A percentile compares a stretch with the other conserved stretches of the same genome.
These are phyloP conservation scores for Tenrec ecaudatus DNA, from an alignment of 2,113 vertebrate genomes.

Conservation along the genomic window DNA sequence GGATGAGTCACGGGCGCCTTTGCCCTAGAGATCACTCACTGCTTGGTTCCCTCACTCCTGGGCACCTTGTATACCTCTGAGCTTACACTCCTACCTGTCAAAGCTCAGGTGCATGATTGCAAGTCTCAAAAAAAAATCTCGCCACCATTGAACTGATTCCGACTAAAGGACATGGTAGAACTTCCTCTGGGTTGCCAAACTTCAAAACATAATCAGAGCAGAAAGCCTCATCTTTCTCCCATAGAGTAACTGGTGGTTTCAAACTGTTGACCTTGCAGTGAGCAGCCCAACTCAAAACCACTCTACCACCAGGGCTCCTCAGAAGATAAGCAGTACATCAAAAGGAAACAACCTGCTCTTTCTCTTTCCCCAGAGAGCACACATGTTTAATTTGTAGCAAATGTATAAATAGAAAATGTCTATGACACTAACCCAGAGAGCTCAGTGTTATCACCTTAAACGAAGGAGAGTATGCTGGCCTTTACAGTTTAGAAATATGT, in stretches of 20 bases:
- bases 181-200: too few relatives aligned
- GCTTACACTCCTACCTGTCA: background rate
- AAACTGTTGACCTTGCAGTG: too few relatives aligned
- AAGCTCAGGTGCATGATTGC: background rate
- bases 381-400: background rate
- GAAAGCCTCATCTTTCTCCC: too few relatives aligned
- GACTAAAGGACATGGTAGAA: too few relatives aligned
- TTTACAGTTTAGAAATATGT: slow-evolving; percentile 45
- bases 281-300: too few relatives aligned
- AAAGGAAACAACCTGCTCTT: background rate
- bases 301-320: too few relatives aligned
- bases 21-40: background rate
- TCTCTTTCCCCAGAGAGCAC: background rate
- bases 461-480: background rate
- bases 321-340: background rate
- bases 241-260: too few relatives aligned
- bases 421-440: background rate
- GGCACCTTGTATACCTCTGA: background rate
- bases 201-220: too few relatives aligned
- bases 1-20: background rate
- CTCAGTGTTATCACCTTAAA: slow-evolving; percentile 11
- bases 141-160: too few relatives aligned
- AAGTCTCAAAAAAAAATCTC: too few relatives aligned
- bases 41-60: background rate
- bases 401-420: slow-evolving; percentile 19